Percentiles rank a stretch among this genome's conserved stretches.
phyloP scores from a whole-genome alignment of 2,113 vertebrate species.

The Laticauda laticaudata region DNA sequence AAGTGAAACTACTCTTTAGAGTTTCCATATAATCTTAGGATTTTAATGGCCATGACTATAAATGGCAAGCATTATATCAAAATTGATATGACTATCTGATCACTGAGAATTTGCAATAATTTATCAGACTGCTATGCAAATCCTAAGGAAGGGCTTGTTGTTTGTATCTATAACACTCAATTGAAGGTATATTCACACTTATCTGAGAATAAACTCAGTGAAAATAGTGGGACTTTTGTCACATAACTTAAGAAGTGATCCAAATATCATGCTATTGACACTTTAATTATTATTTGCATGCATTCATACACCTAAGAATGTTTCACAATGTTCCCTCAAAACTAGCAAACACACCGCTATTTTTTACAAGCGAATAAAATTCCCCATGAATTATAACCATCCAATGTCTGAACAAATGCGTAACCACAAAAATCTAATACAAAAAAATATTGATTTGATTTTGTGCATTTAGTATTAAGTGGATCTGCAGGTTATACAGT shows the following conservation, averaged over 20 bases:
- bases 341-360: not conserved
- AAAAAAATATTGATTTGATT: not conserved
- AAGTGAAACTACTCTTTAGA: not conserved
- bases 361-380: not conserved
- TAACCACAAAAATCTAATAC: not conserved
- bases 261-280: not conserved
- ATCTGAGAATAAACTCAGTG: not conserved
- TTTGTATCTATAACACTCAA: not conserved
- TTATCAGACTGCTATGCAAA: not conserved
- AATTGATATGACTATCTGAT: no score
- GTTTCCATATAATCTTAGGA: not conserved
- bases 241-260: not conserved
- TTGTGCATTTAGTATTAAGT: slow-evolving; percentile 3
- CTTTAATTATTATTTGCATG: not conserved
- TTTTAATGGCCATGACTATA: not conserved
- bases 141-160: not conserved
- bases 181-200: not conserved
- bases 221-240: not conserved
- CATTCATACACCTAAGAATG: not conserved
- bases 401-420: not conserved
- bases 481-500: not conserved
- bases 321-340: not conserved
- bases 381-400: slow-evolving; percentile 2
- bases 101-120: not conserved
- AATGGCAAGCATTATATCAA: not conserved